Evolutionary conservation across 2,888 invertebrate genomes (phyloP).

Genomic region (Vannuccia rotundouncinata): DNA sequence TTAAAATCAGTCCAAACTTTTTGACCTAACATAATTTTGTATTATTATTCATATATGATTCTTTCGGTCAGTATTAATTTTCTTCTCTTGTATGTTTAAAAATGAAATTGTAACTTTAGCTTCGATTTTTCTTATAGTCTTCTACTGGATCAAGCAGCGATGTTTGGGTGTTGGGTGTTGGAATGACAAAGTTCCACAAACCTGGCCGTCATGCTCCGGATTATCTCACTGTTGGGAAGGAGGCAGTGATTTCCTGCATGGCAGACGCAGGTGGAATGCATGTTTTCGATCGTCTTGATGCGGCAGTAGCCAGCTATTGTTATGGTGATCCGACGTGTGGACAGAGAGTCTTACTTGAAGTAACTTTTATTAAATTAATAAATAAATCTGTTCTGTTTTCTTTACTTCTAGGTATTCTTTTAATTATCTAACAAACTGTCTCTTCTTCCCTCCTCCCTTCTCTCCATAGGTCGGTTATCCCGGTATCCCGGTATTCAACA

Average conservation of each 20-base stretch:
- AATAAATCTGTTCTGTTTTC: neutral
- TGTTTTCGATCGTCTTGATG: constrained; percentile 41
- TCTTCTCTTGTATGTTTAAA: no score
- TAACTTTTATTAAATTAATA: constrained; percentile 42
- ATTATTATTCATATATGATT: no score
- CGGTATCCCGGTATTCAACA: constrained; percentile 50
- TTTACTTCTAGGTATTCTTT: neutral
- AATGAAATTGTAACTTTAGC: no score
- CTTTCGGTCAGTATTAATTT: no score
- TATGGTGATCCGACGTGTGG: constrained; percentile 52
- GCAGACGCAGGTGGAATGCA: constrained; percentile 44
- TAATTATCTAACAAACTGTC: neutral
- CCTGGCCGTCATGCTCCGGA: constrained; percentile 40
- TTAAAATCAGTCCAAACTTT: no score
- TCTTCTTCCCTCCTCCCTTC: neutral
- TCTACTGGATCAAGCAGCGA: no score
- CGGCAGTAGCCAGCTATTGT: constrained; percentile 51
- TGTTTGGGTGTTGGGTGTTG: constrained; percentile 45
- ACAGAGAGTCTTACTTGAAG: constrained; percentile 41
- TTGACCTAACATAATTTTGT: no score
- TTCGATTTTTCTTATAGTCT: no score
- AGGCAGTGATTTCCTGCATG: constrained; percentile 43
- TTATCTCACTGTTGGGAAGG: neutral
- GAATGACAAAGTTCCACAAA: constrained; percentile 48
- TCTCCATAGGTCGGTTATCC: constrained; percentile 40